Evolutionary conservation across 2,113 vertebrate species (phyloP).

Genomic region (Andinoacara biseriatus): DNA sequence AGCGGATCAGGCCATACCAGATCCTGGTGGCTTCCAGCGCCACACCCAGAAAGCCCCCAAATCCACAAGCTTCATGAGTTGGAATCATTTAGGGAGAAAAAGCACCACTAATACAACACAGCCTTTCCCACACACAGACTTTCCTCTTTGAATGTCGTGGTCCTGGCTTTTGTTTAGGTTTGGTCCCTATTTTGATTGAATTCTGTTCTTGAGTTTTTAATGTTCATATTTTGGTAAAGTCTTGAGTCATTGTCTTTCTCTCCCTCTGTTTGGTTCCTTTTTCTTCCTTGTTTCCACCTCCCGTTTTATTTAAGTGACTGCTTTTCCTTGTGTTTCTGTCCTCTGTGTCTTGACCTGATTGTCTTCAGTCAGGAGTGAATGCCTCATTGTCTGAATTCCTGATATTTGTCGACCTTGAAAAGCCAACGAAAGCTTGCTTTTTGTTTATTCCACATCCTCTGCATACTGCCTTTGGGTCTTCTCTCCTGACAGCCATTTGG

Average conservation of each 20-base stretch:
- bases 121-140: not conserved
- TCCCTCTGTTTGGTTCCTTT: not conserved
- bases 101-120: not conserved
- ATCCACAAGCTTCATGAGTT: slow-evolving; percentile 24
- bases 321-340: not conserved
- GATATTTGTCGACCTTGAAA: not conserved
- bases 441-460: not conserved
- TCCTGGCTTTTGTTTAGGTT: not conserved
- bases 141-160: not conserved
- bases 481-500: not conserved
- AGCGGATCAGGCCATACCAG: slow-evolving; percentile 49
- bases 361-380: not conserved
- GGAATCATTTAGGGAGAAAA: not conserved
- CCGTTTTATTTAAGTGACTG: not conserved
- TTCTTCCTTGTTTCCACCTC: not conserved
- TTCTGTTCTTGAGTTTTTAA: not conserved
- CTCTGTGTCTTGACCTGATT: not conserved
- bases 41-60: slow-evolving; percentile 34
- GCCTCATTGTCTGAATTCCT: not conserved
- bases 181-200: not conserved
- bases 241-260: not conserved
- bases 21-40: slow-evolving; percentile 16
- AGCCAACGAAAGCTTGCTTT: not conserved
- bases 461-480: not conserved
- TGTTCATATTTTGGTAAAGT: not conserved